These are phyloP conservation scores for Halesus radiatus DNA, from an alignment of 1,140 invertebrate genomes.

Conservation along the genomic window DNA sequence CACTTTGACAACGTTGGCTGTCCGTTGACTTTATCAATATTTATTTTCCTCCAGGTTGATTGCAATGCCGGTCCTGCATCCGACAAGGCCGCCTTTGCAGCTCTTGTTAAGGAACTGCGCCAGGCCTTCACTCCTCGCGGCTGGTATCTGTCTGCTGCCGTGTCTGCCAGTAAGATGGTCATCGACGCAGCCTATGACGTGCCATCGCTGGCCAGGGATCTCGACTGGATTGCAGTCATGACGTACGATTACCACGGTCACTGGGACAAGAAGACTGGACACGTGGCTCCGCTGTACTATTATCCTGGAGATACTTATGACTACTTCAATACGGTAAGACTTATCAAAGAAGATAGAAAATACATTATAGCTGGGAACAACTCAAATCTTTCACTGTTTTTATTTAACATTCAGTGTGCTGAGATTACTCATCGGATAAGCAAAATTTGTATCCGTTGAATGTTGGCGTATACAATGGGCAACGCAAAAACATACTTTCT, in stretches of 20 bases:
- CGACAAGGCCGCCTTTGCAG: conserved; percentile 83
- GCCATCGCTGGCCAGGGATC: conserved; percentile 75
- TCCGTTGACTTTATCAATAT: too few species aligned
- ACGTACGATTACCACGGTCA: conserved; percentile 90
- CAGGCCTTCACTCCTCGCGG: conserved; percentile 78
- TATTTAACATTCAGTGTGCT: too few species aligned
- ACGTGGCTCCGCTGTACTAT: conserved; percentile 84
- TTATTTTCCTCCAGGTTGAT: conserved; percentile 59
- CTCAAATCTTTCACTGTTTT: too few species aligned
- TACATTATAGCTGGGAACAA: too few species aligned
- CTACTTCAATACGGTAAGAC: conserved; percentile 70
- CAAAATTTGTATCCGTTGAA: too few species aligned
- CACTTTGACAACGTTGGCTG: too few species aligned
- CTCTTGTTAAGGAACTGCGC: conserved; percentile 79
- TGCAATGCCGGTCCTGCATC: conserved; percentile 78
- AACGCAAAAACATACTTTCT: too few species aligned
- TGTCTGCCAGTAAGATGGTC: conserved; percentile 86
- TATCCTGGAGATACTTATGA: conserved; percentile 79
- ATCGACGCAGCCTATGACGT: conserved; percentile 87
- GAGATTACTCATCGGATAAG: too few species aligned
- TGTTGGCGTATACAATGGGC: too few species aligned
- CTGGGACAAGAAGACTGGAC: conserved; percentile 88
- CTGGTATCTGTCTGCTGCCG: conserved; percentile 83
- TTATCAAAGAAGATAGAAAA: too few species aligned
- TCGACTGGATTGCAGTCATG: conserved; percentile 90